phyloP scores from a whole-genome alignment of 2,888 invertebrate species.

The Xiphydria camelus region DNA sequence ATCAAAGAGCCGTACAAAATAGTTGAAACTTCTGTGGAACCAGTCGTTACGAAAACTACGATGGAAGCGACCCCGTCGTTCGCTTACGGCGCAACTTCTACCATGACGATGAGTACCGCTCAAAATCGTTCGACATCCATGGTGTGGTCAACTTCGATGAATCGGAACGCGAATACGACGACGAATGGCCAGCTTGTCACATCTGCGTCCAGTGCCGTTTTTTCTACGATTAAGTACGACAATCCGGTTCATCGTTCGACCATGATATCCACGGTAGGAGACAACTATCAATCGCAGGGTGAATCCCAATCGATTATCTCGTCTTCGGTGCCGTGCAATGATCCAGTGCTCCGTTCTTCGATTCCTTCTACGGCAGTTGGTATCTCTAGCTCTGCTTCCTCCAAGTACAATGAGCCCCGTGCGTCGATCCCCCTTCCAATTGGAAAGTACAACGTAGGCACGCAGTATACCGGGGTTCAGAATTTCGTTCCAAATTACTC shows the following conservation, averaged over 20 bases:
- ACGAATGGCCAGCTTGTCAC: constrained; percentile 6
- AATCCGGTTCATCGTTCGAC: no score
- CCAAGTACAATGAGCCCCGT: constrained; percentile 16
- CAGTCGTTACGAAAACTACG: constrained; percentile 9
- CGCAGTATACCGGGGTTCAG: constrained; percentile 32
- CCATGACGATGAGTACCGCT: neutral
- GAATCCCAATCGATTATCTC: no score
- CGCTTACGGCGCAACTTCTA: neutral
- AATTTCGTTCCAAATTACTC: constrained; percentile 40
- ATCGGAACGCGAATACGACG: constrained; percentile 1
- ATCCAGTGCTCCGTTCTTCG: constrained; percentile 2
- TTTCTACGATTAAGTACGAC: constrained; percentile 11
- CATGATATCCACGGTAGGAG: no score
- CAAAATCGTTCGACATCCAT: neutral
- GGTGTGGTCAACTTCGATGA: constrained; percentile 10
- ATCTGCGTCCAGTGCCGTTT: constrained; percentile 2
- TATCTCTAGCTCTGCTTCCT: no score
- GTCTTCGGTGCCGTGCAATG: no score
- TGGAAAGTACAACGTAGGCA: constrained; percentile 30
- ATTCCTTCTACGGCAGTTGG: no score
- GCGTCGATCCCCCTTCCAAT: no score
- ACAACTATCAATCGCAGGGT: no score
- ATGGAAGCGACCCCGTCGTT: constrained; percentile 5
- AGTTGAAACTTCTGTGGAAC: constrained; percentile 31
- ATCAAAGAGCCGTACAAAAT: constrained; percentile 49